Base-by-base conservation (phyloP, 2,888 invertebrate genomes). In the Lithophane semibrunnea region DNA sequence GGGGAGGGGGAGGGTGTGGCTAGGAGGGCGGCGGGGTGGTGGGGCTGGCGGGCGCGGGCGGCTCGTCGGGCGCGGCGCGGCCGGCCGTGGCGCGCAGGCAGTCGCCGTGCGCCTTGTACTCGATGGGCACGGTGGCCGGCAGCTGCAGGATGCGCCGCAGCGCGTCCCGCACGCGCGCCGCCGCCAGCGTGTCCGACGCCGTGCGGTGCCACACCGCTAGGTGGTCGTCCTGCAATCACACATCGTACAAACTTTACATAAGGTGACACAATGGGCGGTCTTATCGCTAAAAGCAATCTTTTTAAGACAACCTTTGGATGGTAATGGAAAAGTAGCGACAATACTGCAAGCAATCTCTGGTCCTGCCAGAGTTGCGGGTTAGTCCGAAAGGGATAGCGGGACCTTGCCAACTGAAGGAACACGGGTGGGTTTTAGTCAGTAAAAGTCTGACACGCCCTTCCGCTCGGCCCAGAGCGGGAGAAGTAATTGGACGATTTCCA, bases 161-260 rank as follows among this genome's bases (percentile, higher is more conserved):
- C 66, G 99, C 99, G 97, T 99, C 99, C 87, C 99, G 97, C 91
- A 99, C 99, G 91, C 99, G 97, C 86, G 98, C 98, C 89, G 99
- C 99, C 86, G 99, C 98, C 85, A 97, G 97, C 92, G 98, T 97
- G 97, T 99, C 99, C 85, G 98, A 97, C 73, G 99, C 99, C 88
- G 99, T 99, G 94, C 98, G 98, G 96, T 99, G 99, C 99, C 99
- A 99, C 91, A 99, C 98, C 87, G 99, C 99, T 92, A 99, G 97
- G 93, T 99, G 98, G 94, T 99, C 99, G 96, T 99, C 99, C 98
- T 99, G 92, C 8, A 60, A 64, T n/a, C 1, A 70, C 29, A 18
- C 56, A 24, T n/a, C 2, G 56, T 12, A 56, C 12, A 12, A 4
- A 24, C 12, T 56, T 12, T 56, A 56, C 2, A 13, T 12, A 63